Conservation (phyloP, 2,888 invertebrate species). For the Catocala nupta region DNA sequence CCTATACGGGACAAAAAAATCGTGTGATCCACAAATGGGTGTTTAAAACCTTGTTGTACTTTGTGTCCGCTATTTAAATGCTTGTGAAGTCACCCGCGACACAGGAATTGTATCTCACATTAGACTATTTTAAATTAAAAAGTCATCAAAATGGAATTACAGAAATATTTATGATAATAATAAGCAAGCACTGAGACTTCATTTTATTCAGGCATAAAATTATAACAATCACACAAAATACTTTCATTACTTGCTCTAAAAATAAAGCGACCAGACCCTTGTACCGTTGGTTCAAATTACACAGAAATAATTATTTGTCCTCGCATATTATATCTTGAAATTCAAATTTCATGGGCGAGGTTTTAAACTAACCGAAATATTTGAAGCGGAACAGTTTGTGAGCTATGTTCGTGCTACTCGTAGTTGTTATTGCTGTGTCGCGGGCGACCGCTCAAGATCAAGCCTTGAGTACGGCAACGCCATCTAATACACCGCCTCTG, state of each 20-base stretch:
- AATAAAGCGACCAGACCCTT: constrained; percentile 64
- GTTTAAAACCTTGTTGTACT: too few relatives aligned
- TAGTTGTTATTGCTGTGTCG: constrained; percentile 68
- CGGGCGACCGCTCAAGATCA: constrained; percentile 72
- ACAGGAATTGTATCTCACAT: too few relatives aligned
- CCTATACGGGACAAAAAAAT: too few relatives aligned
- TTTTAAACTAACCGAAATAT: constrained; percentile 73
- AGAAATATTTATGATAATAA: background rate
- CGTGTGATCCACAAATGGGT: too few relatives aligned
- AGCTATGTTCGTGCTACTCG: constrained; percentile 75
- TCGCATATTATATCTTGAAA: constrained; percentile 73
- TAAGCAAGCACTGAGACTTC: constrained; percentile 3
- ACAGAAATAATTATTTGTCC: constrained; percentile 70
- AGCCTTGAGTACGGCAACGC: constrained; percentile 67
- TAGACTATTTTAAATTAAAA: too few relatives aligned
- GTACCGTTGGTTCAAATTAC: constrained; percentile 69
- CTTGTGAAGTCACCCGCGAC: too few relatives aligned
- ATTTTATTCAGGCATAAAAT: constrained; percentile 33
- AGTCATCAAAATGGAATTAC: too few relatives aligned
- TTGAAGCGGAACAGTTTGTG: constrained; percentile 78
- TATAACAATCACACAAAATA: constrained; percentile 45
- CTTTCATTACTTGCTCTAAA: constrained; percentile 61
- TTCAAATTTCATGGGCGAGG: constrained; percentile 80
- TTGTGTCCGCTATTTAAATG: too few relatives aligned
- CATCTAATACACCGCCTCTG: constrained; percentile 60